Conservation (phyloP, 2,797 vertebrate genomes). For the Myoxocephalus aenaeus region DNA sequence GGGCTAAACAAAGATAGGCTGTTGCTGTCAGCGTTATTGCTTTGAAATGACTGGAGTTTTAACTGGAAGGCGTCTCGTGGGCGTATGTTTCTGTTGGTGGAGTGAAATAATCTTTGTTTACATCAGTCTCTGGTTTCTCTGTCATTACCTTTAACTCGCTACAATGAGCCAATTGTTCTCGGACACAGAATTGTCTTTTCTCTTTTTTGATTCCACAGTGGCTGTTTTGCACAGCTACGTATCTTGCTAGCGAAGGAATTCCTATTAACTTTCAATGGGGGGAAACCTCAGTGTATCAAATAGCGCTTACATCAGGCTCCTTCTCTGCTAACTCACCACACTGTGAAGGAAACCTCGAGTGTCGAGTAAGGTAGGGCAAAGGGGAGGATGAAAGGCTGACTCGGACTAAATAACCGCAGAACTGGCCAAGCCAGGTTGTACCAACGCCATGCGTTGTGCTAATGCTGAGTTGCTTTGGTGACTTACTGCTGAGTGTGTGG, state of each 20-base stretch:
- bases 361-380: slow-evolving; percentile 73
- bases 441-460: slow-evolving; percentile 48
- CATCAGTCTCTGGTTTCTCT: slow-evolving; percentile 74
- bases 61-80: slow-evolving; percentile 64
- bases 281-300: slow-evolving; percentile 81
- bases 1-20: slow-evolving; percentile 72
- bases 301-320: slow-evolving; percentile 78
- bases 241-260: slow-evolving; percentile 68
- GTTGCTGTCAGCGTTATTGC: slow-evolving; percentile 60
- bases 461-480: slow-evolving; percentile 60
- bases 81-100: slow-evolving; percentile 63
- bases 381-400: slow-evolving; percentile 69
- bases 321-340: slow-evolving; percentile 76
- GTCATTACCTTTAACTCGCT: slow-evolving; percentile 70
- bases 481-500: slow-evolving; percentile 68
- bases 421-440: slow-evolving; percentile 56
- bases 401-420: slow-evolving; percentile 64
- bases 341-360: slow-evolving; percentile 71
- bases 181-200: slow-evolving; percentile 52
- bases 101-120: slow-evolving; percentile 80
- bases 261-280: slow-evolving; percentile 68
- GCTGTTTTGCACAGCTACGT: slow-evolving; percentile 63
- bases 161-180: slow-evolving; percentile 77
- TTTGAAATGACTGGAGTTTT: slow-evolving; percentile 62
- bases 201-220: slow-evolving; percentile 40